Evolutionary conservation across 2,888 invertebrate species (phyloP), one percentile per base, ranked within the genome.

Genomic region (Standfussiana lucernea): DNA sequence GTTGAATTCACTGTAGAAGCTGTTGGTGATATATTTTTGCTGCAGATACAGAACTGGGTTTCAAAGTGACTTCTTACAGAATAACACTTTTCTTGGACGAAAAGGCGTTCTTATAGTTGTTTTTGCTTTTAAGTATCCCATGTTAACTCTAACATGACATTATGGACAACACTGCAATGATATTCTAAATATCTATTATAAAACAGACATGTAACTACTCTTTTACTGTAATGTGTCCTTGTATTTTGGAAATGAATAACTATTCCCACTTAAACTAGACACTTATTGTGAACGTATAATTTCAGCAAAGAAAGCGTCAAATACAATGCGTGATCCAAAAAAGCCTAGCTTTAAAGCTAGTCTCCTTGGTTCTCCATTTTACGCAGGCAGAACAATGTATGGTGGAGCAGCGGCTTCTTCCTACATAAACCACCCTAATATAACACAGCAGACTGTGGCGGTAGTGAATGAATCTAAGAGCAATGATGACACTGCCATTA

Each of bases 351-450:
- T 92, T 79, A 95, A 94, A 71, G 90, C 93, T 35, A 89, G 89
- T 42, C 87, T 93, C 35, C 85, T 94, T 59, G 92, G 94, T 11
- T 98, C 98, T 3, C 98, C 98, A 24, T 98, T 98, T 92, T 98
- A 98, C 91, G 97, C 97, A 83, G 98, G 98, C 40, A 97, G 97
- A 81, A 98, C 98, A 2, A 97, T 97, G 84, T 98, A 98, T 92
- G 98, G 98, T 4, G 98, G 98, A 61, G 97, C 98, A 24, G 85
- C 94, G 35, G 97, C 97, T 24, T 97, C 97, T 28, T 97, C 97
- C 1, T 97, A 97, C 85, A 96, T 97, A 62, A 95, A 95, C 86
- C 90, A 93, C 66, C 93, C 94, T 59, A 94, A 94, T 86, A 93
- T 94, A 24, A 92, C 91, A 75, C 90, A 92, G 53, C 89, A 90